Conservation (phyloP, 2,888 invertebrate genomes). For the Lymantria dispar region DNA sequence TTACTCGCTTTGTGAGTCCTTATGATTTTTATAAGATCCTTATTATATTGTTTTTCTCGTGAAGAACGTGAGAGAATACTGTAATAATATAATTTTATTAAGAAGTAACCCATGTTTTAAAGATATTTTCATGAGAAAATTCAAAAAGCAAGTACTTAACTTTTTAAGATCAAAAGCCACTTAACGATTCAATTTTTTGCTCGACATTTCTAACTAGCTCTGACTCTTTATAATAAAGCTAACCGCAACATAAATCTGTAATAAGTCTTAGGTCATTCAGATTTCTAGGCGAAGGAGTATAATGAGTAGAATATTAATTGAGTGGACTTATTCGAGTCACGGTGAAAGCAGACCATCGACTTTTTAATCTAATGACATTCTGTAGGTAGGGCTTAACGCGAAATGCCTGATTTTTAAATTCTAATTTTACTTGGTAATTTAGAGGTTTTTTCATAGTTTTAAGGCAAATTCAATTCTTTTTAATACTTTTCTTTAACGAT, state of each 20-base stretch:
- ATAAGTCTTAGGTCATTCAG: conserved; percentile 17
- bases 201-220: not conserved
- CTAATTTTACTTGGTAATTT: not conserved
- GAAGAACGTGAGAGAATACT: too few relatives aligned
- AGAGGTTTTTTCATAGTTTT: not conserved
- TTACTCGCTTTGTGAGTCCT: too few relatives aligned
- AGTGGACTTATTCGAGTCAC: conserved; percentile 11
- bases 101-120: too few relatives aligned
- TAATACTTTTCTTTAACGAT: too few relatives aligned
- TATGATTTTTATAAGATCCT: too few relatives aligned
- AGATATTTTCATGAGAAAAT: too few relatives aligned
- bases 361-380: conserved; percentile 24
- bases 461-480: too few relatives aligned
- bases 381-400: conserved; percentile 15
- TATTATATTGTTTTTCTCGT: too few relatives aligned
- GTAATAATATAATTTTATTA: too few relatives aligned
- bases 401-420: conserved; percentile 1
- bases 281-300: conserved; percentile 25
- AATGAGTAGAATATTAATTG: conserved; percentile 34
- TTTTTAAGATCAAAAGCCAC: not conserved
- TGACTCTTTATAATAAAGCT: not conserved
- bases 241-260: not conserved
- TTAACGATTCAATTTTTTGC: not conserved
- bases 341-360: conserved; percentile 21
- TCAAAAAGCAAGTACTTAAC: not conserved